Conservation (phyloP, 2,113 vertebrate species). For the Labeo rohita region DNA sequence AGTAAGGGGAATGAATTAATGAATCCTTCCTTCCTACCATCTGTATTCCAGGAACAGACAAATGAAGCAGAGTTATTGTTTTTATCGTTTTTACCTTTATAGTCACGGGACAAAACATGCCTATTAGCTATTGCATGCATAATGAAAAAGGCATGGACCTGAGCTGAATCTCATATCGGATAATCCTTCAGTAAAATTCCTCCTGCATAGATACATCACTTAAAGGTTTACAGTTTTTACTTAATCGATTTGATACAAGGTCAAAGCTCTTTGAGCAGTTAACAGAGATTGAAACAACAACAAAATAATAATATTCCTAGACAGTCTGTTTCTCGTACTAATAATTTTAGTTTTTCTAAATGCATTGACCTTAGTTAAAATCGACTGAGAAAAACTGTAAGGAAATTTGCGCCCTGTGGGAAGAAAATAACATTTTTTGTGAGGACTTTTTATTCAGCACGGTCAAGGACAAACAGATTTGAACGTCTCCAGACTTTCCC, state of each 20-base stretch:
- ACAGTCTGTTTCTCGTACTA: neutral
- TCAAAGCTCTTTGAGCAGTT: neutral
- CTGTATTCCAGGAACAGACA: slow-evolving; percentile 51
- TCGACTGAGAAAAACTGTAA: neutral
- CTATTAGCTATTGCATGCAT: slow-evolving; percentile 37
- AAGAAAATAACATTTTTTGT: neutral
- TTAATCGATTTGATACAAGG: neutral
- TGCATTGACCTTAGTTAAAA: neutral
- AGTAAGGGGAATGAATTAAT: slow-evolving; percentile 52
- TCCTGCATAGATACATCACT: slow-evolving; percentile 20
- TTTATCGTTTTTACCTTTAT: slow-evolving; percentile 44
- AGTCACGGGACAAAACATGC: slow-evolving; percentile 5
- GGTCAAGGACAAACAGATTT: slow-evolving; percentile 7
- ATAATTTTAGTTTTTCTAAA: neutral
- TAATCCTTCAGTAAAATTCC: slow-evolving; percentile 34
- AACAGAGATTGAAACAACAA: neutral
- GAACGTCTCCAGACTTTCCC: too few relatives aligned
- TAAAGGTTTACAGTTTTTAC: slow-evolving; percentile 3
- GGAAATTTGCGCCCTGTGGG: neutral
- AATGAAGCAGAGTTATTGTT: slow-evolving; percentile 47
- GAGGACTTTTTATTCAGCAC: neutral
- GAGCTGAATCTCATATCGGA: slow-evolving; percentile 43
- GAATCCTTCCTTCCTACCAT: slow-evolving; percentile 34
- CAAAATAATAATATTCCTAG: neutral
- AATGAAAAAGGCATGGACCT: slow-evolving; percentile 46